phyloP scores from a whole-genome alignment of 2,113 vertebrate species.

The Microtus oregoni region DNA sequence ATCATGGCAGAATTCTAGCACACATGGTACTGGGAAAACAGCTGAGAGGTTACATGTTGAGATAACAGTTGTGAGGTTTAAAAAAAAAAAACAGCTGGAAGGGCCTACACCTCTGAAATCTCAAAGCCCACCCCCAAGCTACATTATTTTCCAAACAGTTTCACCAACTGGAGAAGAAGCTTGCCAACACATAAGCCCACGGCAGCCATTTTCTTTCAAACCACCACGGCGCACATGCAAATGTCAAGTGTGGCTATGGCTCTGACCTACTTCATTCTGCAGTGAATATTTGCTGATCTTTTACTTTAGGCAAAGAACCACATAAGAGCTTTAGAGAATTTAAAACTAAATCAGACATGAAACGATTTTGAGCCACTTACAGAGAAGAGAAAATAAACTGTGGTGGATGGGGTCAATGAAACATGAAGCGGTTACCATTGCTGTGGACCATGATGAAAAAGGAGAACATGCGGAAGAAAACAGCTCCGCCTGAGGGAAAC shows the following conservation, averaged over 20 bases:
- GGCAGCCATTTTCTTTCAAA: background rate
- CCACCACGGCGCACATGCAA: background rate
- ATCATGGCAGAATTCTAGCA: background rate
- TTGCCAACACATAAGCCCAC: background rate
- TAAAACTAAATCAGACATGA: background rate
- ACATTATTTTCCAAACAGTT: background rate
- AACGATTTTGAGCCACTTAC: background rate
- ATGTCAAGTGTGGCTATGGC: background rate
- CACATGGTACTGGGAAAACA: too few species aligned
- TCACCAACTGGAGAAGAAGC: too few species aligned
- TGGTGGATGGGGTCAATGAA: background rate
- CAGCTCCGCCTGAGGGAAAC: background rate
- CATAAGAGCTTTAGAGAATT: background rate
- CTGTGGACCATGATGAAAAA: background rate
- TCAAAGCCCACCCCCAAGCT: background rate
- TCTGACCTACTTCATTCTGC: background rate
- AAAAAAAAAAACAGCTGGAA: background rate
- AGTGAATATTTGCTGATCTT: conserved; percentile 16
- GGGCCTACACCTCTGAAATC: background rate
- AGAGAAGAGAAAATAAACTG: background rate
- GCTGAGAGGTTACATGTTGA: background rate
- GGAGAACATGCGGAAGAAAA: background rate
- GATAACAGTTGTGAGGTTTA: background rate
- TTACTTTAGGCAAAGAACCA: conserved; percentile 6
- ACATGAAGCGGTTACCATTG: background rate